These are phyloP conservation scores for Opisthocomus hoazin DNA, from an alignment of 2,113 vertebrate species.

Conservation along the genomic window DNA sequence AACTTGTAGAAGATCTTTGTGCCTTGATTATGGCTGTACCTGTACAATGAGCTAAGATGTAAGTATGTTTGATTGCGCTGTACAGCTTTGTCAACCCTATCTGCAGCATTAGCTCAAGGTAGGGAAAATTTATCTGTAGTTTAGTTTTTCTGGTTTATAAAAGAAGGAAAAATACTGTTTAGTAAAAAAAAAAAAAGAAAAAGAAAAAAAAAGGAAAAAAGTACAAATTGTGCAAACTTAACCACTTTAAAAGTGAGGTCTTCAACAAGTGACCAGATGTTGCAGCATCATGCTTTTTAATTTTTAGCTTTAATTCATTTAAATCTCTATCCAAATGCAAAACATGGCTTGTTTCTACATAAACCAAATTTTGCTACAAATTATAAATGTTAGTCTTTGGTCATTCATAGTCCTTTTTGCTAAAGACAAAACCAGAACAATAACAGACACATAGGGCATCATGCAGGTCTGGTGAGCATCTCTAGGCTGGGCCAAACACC, in stretches of 20 bases:
- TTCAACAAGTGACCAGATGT: slow-evolving; percentile 74
- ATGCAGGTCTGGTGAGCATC: slow-evolving; percentile 25
- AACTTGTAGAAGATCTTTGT: slow-evolving; percentile 98
- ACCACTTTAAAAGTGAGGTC: slow-evolving; percentile 83
- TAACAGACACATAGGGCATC: slow-evolving; percentile 44
- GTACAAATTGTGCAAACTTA: slow-evolving; percentile 87
- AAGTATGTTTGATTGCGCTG: slow-evolving; percentile 93
- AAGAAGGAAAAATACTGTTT: slow-evolving; percentile 77
- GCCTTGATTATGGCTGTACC: slow-evolving; percentile 97
- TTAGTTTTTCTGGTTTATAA: slow-evolving; percentile 84
- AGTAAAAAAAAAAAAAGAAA: slow-evolving; percentile 72
- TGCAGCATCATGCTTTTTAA: slow-evolving; percentile 76
- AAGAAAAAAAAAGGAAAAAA: slow-evolving; percentile 74
- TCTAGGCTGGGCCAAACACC: slow-evolving; percentile 49
- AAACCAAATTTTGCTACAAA: slow-evolving; percentile 85
- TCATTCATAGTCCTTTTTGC: slow-evolving; percentile 64
- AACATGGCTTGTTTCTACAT: slow-evolving; percentile 84
- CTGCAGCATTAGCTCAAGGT: slow-evolving; percentile 74
- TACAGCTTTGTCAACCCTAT: slow-evolving; percentile 86
- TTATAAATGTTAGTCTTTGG: slow-evolving; percentile 68
- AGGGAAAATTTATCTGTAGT: slow-evolving; percentile 81
- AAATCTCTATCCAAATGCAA: slow-evolving; percentile 84
- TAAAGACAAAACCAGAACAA: slow-evolving; percentile 39
- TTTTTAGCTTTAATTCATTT: slow-evolving; percentile 88
- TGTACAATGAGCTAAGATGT: slow-evolving; percentile 95